Percentiles rank a stretch among this genome's conserved stretches.
Conservation (phyloP, 2,113 vertebrate genomes). For the Amblyopsis rosae region DNA sequence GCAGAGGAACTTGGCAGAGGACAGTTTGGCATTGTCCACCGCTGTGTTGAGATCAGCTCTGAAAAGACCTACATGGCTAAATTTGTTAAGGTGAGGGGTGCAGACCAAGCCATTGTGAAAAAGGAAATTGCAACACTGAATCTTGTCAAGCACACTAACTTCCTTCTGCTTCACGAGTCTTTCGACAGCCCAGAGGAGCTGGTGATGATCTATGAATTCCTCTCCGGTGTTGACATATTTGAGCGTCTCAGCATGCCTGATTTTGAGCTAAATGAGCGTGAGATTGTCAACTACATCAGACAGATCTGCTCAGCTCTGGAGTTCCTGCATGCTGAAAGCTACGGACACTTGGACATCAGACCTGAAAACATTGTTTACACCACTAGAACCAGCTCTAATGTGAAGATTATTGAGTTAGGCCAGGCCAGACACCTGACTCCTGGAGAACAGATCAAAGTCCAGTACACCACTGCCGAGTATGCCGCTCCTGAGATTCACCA, state of each 20-base stretch:
- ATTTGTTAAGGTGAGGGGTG: slow-evolving; percentile 96
- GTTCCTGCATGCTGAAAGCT: slow-evolving; percentile 87
- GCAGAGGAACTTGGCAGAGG: slow-evolving; percentile 96
- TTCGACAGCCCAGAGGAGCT: slow-evolving; percentile 96
- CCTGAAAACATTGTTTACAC: slow-evolving; percentile 96
- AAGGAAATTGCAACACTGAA: slow-evolving; percentile 96
- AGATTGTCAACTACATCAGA: slow-evolving; percentile 86
- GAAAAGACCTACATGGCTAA: slow-evolving; percentile 97
- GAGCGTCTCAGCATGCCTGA: slow-evolving; percentile 86
- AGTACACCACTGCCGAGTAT: slow-evolving; percentile 91
- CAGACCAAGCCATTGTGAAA: slow-evolving; percentile 93
- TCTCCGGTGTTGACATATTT: slow-evolving; percentile 94
- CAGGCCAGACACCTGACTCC: slow-evolving; percentile 91
- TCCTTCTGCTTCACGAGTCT: slow-evolving; percentile 90
- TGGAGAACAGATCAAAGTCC: slow-evolving; percentile 91
- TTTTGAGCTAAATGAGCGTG: slow-evolving; percentile 92
- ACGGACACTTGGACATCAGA: slow-evolving; percentile 94
- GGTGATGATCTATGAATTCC: slow-evolving; percentile 96
- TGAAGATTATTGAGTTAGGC: slow-evolving; percentile 97
- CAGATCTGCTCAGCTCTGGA: slow-evolving; percentile 92
- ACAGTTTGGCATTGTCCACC: slow-evolving; percentile 93
- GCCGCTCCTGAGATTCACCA: slow-evolving; percentile 96
- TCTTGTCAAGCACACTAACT: slow-evolving; percentile 85
- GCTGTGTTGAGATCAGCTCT: slow-evolving; percentile 87
- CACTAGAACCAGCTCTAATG: slow-evolving; percentile 85